Evolutionary conservation across 2,113 vertebrate genomes (phyloP), one percentile per base, ranked within the genome.

Genomic region (Electrona antarctica): DNA sequence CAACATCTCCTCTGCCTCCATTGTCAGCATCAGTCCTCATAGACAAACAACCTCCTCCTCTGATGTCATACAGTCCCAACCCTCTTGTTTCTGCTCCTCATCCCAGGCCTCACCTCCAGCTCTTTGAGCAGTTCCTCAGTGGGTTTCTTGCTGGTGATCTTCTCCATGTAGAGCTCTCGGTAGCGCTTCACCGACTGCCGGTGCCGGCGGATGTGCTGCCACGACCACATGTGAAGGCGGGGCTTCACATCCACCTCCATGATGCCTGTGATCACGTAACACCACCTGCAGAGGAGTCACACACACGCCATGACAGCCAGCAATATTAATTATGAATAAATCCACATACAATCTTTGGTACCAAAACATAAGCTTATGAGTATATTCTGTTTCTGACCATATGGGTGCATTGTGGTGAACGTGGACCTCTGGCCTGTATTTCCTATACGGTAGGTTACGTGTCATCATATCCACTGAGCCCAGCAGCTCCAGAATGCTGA

Each of bases 391-490:
- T 69, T 64, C 91, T 92, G 87, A 98, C 98, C 98, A 99, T 77
- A 64, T 85, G 69, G 15, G 84, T 51, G 96, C 91, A 41, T 98
- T 94, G 21, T 67, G 82, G 74, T 93, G 94, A 86, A 97, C 80
- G 0, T 91, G 87, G 80, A 95, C 90, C 61, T 91, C 67, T 12
- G 98, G 98, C 74, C 92, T 95, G 89, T 94, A 98, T 58, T 96
- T 99, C 78, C 97, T 94, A 60, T 98, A 99, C 0, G 98, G 98
- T n/a, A 97, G 85, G 87, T 98, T 99, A 33, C 96, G 94, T 29
- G 93, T 94, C 98, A 99, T 98, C 96, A 97, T 94, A 90, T 98
- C 96, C 80, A 99, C 77, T 21, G 98, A 99, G 65, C 96, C 95
- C 80, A 99, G 94, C 73, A 99, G 93, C 85, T 99, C 97, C 94